phyloP scores from a whole-genome alignment of 1,140 invertebrate species.

The Halictus rubicundus region DNA sequence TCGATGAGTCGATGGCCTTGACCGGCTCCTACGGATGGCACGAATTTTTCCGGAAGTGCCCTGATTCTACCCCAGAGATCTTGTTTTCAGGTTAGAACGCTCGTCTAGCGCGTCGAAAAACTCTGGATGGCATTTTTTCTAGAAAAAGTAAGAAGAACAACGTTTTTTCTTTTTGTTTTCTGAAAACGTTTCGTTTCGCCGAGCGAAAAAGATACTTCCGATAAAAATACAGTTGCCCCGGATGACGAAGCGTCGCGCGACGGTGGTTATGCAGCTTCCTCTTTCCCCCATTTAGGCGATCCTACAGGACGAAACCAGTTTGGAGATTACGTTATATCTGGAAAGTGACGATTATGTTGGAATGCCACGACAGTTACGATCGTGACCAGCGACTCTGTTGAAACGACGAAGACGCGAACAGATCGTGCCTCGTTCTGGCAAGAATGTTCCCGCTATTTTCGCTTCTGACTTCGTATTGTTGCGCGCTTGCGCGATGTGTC shows the following conservation, averaged over 20 bases:
- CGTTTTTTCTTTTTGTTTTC: too few species aligned
- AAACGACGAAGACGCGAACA: not conserved
- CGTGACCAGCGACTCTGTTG: not conserved
- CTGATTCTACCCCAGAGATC: too few species aligned
- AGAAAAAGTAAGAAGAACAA: too few species aligned
- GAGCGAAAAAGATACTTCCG: too few species aligned
- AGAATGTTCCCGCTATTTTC: constrained; percentile 5
- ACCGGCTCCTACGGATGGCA: constrained; percentile 27
- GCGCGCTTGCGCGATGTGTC: not conserved
- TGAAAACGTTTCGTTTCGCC: too few species aligned
- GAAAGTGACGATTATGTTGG: constrained; percentile 12
- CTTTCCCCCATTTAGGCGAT: too few species aligned
- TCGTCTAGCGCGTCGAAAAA: too few species aligned
- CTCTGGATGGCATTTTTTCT: too few species aligned
- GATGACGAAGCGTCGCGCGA: too few species aligned
- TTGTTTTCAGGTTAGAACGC: too few species aligned
- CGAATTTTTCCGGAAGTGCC: constrained; percentile 36
- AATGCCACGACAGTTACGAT: constrained; percentile 18
- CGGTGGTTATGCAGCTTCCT: not conserved
- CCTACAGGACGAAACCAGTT: not conserved
- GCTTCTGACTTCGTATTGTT: too few species aligned
- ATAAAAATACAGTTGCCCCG: too few species aligned
- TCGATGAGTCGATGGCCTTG: constrained; percentile 48
- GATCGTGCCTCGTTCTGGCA: not conserved
- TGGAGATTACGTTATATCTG: not conserved